These are phyloP conservation scores for Mimas tiliae DNA, from an alignment of 2,888 invertebrate species.

Conservation along the genomic window DNA sequence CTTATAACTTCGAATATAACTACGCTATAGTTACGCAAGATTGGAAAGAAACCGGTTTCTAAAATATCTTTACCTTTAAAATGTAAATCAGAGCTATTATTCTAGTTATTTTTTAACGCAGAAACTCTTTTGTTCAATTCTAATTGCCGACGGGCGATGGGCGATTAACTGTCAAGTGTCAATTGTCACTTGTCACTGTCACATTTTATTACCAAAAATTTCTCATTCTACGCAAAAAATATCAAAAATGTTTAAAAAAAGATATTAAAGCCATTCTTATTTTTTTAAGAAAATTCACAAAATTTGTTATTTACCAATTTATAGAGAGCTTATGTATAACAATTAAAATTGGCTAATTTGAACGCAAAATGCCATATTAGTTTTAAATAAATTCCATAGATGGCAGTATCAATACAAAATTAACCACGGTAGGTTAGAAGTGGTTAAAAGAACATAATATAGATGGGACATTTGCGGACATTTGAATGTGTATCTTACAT, in stretches of 20 bases:
- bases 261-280: no score
- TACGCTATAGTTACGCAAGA: conserved; percentile 38
- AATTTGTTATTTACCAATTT: no score
- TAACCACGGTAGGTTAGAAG: no score
- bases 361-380: background rate
- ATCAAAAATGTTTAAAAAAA: no score
- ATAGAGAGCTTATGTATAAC: background rate
- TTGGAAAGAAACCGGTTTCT: conserved; percentile 46
- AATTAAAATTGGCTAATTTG: background rate
- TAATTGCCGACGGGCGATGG: conserved; percentile 39
- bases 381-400: background rate
- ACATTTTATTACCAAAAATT: background rate
- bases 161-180: conserved; percentile 41
- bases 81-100: conserved; percentile 43
- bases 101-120: conserved; percentile 41
- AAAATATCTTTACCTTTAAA: conserved; percentile 50
- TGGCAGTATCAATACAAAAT: background rate
- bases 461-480: no score
- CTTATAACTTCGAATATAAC: conserved; percentile 30
- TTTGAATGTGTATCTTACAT: no score
- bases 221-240: no score
- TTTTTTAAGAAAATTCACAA: no score
- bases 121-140: conserved; percentile 43
- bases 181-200: conserved; percentile 28
- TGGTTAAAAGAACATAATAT: no score